Conservation (phyloP, 2,797 vertebrate genomes). For the Masticophis lateralis region DNA sequence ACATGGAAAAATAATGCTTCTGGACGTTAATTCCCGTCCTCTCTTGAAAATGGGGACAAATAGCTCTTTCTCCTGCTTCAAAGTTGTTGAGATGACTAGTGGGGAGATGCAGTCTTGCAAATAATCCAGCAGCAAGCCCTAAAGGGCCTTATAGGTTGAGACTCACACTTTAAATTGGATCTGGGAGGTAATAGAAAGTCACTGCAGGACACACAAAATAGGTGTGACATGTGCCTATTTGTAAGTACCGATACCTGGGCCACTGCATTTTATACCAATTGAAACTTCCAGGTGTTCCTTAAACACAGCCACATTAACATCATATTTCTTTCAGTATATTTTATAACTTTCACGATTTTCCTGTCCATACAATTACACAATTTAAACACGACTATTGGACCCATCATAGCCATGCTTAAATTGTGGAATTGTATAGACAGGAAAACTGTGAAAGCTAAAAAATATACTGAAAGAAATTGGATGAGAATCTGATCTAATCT, state of each 20-base stretch:
- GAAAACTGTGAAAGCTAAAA: background rate
- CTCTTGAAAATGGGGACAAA: background rate
- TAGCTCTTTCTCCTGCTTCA: background rate
- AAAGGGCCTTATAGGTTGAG: background rate
- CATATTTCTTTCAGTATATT: background rate
- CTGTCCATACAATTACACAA: background rate
- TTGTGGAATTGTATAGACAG: background rate
- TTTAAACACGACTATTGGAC: background rate
- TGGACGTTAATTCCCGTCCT: background rate
- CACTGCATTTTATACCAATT: background rate
- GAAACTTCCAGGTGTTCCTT: background rate
- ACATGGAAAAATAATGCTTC: background rate
- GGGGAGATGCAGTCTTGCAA: background rate
- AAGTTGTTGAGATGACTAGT: background rate
- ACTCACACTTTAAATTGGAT: background rate
- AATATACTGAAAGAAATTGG: background rate
- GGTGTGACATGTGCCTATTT: background rate
- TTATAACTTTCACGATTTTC: background rate
- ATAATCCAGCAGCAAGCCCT: background rate
- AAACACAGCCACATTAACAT: background rate
- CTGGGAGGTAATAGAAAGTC: background rate
- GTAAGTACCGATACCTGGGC: background rate
- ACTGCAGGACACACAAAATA: background rate
- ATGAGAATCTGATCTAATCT: background rate
- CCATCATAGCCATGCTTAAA: background rate